Conservation (phyloP, 2,797 vertebrate species). For the Hippocampus kuda region DNA sequence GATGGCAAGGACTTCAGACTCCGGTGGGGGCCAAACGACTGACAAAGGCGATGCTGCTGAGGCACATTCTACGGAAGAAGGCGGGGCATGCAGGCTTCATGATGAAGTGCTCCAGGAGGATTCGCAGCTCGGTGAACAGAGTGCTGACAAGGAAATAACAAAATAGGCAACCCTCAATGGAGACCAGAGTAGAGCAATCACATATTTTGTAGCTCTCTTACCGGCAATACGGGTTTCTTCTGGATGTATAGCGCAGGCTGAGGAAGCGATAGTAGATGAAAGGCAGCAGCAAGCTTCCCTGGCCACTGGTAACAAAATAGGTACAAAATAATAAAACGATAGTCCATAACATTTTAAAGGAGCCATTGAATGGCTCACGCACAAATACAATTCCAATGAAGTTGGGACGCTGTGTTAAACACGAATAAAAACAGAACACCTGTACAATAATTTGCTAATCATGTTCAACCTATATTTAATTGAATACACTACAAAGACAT, state of each 20-base stretch:
- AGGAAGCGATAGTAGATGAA: slow-evolving; percentile 99
- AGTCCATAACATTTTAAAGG: not conserved
- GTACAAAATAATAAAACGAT: not conserved
- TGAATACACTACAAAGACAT: too few species aligned
- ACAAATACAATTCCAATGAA: too few species aligned
- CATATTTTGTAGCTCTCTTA: slow-evolving; percentile 61
- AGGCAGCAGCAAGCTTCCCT: slow-evolving; percentile 92
- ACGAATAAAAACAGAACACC: too few species aligned
- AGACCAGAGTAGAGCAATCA: too few species aligned
- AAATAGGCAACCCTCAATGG: not conserved
- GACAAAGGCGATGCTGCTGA: slow-evolving; percentile 92
- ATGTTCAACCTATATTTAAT: too few species aligned
- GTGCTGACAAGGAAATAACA: slow-evolving; percentile 60
- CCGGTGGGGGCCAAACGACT: slow-evolving; percentile 92
- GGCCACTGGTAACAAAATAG: slow-evolving; percentile 72
- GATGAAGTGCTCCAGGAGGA: slow-evolving; percentile 90
- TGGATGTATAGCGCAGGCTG: slow-evolving; percentile 90
- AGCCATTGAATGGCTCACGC: too few species aligned
- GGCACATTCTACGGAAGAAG: slow-evolving; percentile 92
- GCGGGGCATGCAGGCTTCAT: slow-evolving; percentile 91
- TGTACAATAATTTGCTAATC: too few species aligned
- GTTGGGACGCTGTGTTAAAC: too few species aligned
- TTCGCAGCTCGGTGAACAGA: slow-evolving; percentile 89
- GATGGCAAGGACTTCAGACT: not conserved
- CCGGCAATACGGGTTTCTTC: slow-evolving; percentile 97